Evolutionary conservation across 2,888 invertebrate genomes (phyloP).

Genomic region (Polymixis lichenea): DNA sequence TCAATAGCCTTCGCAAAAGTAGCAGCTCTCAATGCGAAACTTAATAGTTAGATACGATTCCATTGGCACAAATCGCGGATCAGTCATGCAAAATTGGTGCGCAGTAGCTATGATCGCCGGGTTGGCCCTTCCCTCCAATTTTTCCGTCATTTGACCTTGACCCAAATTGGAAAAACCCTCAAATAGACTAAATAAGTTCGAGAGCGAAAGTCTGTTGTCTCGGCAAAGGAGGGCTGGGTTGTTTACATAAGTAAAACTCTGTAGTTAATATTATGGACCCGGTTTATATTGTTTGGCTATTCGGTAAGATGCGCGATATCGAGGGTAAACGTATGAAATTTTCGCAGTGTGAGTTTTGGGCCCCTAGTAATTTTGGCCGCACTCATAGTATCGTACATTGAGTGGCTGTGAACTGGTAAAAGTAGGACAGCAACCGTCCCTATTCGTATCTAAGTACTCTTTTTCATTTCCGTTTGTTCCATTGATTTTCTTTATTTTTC

Average conservation of each 20-base stretch:
- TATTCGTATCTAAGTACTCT: background rate
- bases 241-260: conserved; percentile 46
- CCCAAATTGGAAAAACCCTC: conserved; percentile 75
- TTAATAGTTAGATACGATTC: conserved; percentile 5
- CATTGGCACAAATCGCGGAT: background rate
- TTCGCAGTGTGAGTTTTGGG: background rate
- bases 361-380: background rate
- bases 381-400: background rate
- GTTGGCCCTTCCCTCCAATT: conserved; percentile 73
- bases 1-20: background rate
- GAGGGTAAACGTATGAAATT: background rate
- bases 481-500: background rate
- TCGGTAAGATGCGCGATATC: conserved; percentile 18
- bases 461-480: background rate
- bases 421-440: background rate
- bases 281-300: conserved; percentile 46
- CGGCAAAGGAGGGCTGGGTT: conserved; percentile 45
- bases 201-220: conserved; percentile 59
- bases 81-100: conserved; percentile 71
- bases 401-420: background rate
- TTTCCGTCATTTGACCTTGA: conserved; percentile 78
- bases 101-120: conserved; percentile 70
- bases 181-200: conserved; percentile 68
- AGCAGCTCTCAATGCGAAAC: background rate
- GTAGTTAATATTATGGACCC: conserved; percentile 32